Conservation (phyloP, 2,113 vertebrate species). For the Copsychus sechellarum region DNA sequence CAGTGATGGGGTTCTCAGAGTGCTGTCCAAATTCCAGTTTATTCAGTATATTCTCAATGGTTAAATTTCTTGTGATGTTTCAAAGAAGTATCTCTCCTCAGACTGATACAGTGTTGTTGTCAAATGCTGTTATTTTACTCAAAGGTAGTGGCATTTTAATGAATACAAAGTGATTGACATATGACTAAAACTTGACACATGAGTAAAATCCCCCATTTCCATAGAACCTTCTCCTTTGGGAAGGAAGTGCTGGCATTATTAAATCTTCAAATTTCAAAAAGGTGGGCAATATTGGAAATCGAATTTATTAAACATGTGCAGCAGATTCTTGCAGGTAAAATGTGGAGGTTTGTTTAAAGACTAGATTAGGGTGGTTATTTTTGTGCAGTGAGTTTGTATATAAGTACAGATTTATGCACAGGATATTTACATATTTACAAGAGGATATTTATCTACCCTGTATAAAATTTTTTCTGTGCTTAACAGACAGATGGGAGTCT, state of each 20-base stretch:
- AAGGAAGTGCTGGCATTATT: not conserved
- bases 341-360: not conserved
- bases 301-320: not conserved
- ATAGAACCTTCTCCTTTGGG: not conserved
- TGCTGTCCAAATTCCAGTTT: not conserved
- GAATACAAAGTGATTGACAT: not conserved
- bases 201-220: not conserved
- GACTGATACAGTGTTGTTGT: not conserved
- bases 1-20: not conserved
- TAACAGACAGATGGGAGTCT: not conserved
- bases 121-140: not conserved
- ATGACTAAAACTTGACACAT: not conserved
- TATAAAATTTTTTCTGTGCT: not conserved
- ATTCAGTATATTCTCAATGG: not conserved
- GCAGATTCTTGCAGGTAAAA: not conserved
- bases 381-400: not conserved
- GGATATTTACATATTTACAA: not conserved
- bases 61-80: not conserved
- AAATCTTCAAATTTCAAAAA: not conserved
- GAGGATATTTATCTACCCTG: not conserved
- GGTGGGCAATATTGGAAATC: not conserved
- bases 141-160: not conserved
- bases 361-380: not conserved
- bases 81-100: not conserved
- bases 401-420: too few species aligned